These are phyloP conservation scores for Scaptomyza reducta DNA, from an alignment of 2,888 invertebrate species.

Conservation along the genomic window DNA sequence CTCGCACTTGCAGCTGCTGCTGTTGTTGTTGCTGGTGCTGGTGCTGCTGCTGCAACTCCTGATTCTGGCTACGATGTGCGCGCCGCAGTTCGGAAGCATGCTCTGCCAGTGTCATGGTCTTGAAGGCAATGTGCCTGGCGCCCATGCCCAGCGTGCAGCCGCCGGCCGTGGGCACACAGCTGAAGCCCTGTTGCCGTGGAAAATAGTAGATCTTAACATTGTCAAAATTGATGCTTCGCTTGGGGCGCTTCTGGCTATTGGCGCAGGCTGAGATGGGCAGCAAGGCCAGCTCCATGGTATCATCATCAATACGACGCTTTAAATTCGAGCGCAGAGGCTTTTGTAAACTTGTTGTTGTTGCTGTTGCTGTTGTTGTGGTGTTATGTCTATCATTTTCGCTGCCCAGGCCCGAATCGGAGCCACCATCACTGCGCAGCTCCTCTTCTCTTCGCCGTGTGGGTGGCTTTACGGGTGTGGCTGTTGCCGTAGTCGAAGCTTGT, in stretches of 20 bases:
- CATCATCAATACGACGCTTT: slow-evolving; percentile 86
- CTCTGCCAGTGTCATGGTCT: slow-evolving; percentile 93
- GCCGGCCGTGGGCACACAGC: slow-evolving; percentile 95
- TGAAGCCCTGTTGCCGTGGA: slow-evolving; percentile 95
- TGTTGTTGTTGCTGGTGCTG: slow-evolving; percentile 50
- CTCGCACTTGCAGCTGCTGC: slow-evolving; percentile 83
- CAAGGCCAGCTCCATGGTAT: slow-evolving; percentile 82
- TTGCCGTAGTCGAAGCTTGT: slow-evolving; percentile 4
- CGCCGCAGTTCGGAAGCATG: slow-evolving; percentile 95
- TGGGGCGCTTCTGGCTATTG: slow-evolving; percentile 86
- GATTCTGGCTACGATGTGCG: slow-evolving; percentile 92
- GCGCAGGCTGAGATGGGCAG: slow-evolving; percentile 47
- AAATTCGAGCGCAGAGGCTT: slow-evolving; percentile 87
- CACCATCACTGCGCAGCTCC: slow-evolving; percentile 88
- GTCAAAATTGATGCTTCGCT: slow-evolving; percentile 94
- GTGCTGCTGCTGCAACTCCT: slow-evolving; percentile 76
- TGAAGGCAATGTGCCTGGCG: slow-evolving; percentile 88
- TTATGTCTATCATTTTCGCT: slow-evolving; percentile 86
- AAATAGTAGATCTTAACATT: slow-evolving; percentile 98
- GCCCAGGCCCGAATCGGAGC: slow-evolving; percentile 93
- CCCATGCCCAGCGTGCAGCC: slow-evolving; percentile 97
- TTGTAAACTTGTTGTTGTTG: not conserved
- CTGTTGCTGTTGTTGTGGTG: slow-evolving; percentile 33
- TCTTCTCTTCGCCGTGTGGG: slow-evolving; percentile 54
- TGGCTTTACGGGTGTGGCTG: slow-evolving; percentile 3